Conservation (phyloP, 2,888 invertebrate species). For the Syrista parreyssii region DNA sequence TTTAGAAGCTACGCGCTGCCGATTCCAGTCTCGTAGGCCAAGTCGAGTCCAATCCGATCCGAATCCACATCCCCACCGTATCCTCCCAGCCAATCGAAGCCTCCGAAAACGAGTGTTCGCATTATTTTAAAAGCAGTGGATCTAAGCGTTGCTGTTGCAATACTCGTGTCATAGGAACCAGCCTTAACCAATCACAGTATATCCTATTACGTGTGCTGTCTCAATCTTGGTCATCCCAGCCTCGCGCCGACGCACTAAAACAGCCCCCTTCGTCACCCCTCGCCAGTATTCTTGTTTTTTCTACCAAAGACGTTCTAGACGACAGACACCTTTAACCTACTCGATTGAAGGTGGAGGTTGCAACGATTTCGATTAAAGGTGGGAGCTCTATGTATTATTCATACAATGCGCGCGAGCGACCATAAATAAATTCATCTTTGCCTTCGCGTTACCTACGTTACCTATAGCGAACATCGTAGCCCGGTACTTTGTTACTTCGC, state of each 20-base stretch:
- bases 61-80: neutral
- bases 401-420: slow-evolving; percentile 1
- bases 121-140: neutral
- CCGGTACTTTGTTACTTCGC: neutral
- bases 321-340: neutral
- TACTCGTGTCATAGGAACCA: neutral
- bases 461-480: neutral
- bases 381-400: slow-evolving; percentile 3
- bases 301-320: neutral
- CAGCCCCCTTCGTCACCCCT: neutral
- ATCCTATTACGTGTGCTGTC: neutral
- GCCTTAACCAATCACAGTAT: neutral
- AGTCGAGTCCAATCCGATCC: neutral
- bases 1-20: slow-evolving; percentile 53
- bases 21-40: slow-evolving; percentile 19
- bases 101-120: neutral
- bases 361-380: neutral
- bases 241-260: neutral
- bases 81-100: neutral
- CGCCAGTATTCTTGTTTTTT: neutral
- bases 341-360: slow-evolving; percentile 1
- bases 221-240: neutral
- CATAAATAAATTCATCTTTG: slow-evolving; percentile 2
- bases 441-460: neutral
- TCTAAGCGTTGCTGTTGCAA: neutral